Evolutionary conservation across 2,113 vertebrate species (phyloP), one percentile per base, ranked within the genome.

Genomic region (Xenus cinereus): DNA sequence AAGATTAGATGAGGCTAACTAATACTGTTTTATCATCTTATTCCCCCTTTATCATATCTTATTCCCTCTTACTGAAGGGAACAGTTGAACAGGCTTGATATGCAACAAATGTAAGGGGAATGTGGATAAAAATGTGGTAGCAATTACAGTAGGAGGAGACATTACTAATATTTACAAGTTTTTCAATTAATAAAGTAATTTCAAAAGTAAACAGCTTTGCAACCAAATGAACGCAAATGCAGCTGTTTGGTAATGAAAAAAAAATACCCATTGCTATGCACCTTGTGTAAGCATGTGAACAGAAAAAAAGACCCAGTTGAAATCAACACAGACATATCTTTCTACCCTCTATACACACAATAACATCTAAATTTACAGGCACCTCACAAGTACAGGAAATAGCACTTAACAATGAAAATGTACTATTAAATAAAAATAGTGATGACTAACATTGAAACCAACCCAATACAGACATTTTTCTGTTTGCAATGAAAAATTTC

Each of bases 161-260:
- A 86, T 78, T 94, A 89, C 95, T 59, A 95, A 93, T 94, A 91
- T 95, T 95, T 96, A 95, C 89, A 94, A 71, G 82, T 95, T 96
- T 97, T 98, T 93, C 69, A 96, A 87, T 95, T 97, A 97, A 95
- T 90, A 92, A 96, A 94, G 81, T 91, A 88, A 96, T 92, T 97
- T 97, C 80, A 76, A 90, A 88, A 97, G 81, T 77, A 95, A 97
- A 97, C 95, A 97, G 66, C 96, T 95, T 97, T 95, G 91, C 93
- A 95, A 97, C 95, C 73, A 93, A 89, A 94, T 78, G 83, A 97
- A 96, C 48, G 2, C 87, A 94, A 96, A 95, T 83, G 82, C 96
- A 92, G 96, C 81, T 97, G 92, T 95, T 96, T 90, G 87, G 74
- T 92, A 89, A 96, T 95, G 95, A 94, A 94, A 93, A 78, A 91